Evolutionary conservation across 2,888 invertebrate species (phyloP), one percentile per base, ranked within the genome.

Genomic region (Nephrotoma appendiculata): DNA sequence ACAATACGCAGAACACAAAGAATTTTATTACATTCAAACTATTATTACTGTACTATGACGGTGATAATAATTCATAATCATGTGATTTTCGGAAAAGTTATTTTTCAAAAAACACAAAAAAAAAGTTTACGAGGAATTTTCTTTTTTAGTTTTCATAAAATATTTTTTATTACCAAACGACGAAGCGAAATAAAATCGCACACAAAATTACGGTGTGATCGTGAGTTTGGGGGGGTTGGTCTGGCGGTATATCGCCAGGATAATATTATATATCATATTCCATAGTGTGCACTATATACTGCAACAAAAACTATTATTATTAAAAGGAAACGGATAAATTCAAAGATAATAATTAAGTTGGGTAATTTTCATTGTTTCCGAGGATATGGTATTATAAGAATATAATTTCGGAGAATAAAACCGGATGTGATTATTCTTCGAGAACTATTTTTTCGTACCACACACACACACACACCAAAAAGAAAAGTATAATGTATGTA

Each of bases 51-150:
- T 43, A 31, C 71, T 71, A 71, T 84, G 84, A 84, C 84, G 41
- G 84, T 84, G 84, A 84, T 84, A 84, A 84, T 84, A 84, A 84
- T 84, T 84, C 84, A 84, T 84, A 84, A 84, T 84, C 84, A 84
- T 84, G 84, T 84, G 84, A 84, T 84, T 84, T 84, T 43, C 42
- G 42, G 84, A 84, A 84, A 71, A 71, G 71, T 71, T 71, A 31
- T 9, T 71, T 71, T 31, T 57, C 52, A 7, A 71, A 71, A 71
- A 71, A 19, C 19, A 19, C 0, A 19, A 71, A 31, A 11, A 71
- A 71, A 31, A 71, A 43, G 6, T 84, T 84, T 84, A 84, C 43
- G 84, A 42, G 84, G 42, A 43, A 7, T 42, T 84, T 84, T 84
- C 43, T 84, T 42, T 84, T 84, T 84, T 42, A 42, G 41, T 15